Evolutionary conservation across 2,113 vertebrate genomes (phyloP).

Genomic region (Gadus macrocephalus): DNA sequence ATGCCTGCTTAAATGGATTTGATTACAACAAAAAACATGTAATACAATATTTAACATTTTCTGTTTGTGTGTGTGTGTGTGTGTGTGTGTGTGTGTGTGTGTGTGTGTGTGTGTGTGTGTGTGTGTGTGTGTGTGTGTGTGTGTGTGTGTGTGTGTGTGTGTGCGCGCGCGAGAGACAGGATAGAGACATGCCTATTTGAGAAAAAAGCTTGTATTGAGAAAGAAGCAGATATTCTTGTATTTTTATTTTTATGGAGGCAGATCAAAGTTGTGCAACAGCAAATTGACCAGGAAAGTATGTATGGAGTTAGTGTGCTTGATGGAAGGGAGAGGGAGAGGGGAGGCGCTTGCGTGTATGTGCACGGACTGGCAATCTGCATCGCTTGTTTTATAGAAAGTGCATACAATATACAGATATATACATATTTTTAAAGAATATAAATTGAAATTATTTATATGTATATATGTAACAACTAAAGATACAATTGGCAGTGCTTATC

Average conservation of each 20-base stretch:
- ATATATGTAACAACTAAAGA: too few relatives aligned
- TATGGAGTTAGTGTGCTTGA: not conserved
- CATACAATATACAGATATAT: not conserved
- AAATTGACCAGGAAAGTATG: not conserved
- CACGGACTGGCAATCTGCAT: not conserved
- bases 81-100: not conserved
- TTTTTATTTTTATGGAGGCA: not conserved
- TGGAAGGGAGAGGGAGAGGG: too few relatives aligned
- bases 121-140: not conserved
- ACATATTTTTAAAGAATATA: not conserved
- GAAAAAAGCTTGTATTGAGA: not conserved
- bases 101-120: not conserved
- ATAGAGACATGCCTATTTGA: not conserved
- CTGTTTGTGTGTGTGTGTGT: not conserved
- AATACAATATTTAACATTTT: conserved; percentile 3
- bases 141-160: not conserved
- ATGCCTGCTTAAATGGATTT: conserved; percentile 19
- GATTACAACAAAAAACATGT: not conserved
- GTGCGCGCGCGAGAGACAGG: not conserved
- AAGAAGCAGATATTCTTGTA: too few relatives aligned
- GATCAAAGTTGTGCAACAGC: not conserved
- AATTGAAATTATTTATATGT: too few relatives aligned
- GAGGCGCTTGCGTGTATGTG: not conserved
- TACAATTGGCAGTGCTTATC: too few relatives aligned
- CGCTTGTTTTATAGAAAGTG: not conserved